Conservation (phyloP, 1,140 invertebrate genomes). For the Hycleus cichorii region DNA sequence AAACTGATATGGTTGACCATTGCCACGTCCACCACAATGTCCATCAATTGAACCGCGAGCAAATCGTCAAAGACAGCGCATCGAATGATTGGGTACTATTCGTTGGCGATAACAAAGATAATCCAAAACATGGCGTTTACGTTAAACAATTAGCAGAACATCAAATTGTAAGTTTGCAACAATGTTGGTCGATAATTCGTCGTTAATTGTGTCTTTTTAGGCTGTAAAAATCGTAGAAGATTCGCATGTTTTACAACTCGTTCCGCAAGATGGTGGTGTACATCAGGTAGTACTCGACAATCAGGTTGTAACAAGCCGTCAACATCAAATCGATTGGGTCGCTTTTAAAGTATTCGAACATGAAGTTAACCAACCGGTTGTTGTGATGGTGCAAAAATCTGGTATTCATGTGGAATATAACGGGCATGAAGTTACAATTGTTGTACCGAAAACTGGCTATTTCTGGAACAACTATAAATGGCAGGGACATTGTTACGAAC, state of each 20-base stretch:
- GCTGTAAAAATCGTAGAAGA: conserved; percentile 20
- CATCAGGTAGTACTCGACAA: conserved; percentile 20
- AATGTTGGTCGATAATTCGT: background rate
- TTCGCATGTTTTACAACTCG: conserved; percentile 15
- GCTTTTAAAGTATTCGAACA: conserved; percentile 3
- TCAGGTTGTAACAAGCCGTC: background rate
- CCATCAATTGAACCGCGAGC: background rate
- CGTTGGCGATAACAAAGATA: conserved; percentile 14
- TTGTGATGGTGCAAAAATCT: conserved; percentile 6
- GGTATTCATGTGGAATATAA: conserved; percentile 19
- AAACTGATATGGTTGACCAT: conserved; percentile 7
- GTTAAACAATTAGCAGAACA: conserved; percentile 15
- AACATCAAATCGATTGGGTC: conserved; percentile 14
- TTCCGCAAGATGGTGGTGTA: conserved; percentile 8
- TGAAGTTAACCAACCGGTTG: conserved; percentile 1
- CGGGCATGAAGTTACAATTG: conserved; percentile 5
- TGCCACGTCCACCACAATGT: conserved; percentile 14
- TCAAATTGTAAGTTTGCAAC: conserved; percentile 9
- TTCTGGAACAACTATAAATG: background rate
- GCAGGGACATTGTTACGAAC: conserved; percentile 2
- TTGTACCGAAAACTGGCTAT: conserved; percentile 10
- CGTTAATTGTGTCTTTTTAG: conserved; percentile 4
- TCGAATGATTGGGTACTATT: conserved; percentile 22
- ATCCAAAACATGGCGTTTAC: conserved; percentile 16
- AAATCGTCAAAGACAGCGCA: background rate